These are phyloP conservation scores for Camponotus floridanus DNA, from an alignment of 1,140 invertebrate genomes.

Conservation along the genomic window DNA sequence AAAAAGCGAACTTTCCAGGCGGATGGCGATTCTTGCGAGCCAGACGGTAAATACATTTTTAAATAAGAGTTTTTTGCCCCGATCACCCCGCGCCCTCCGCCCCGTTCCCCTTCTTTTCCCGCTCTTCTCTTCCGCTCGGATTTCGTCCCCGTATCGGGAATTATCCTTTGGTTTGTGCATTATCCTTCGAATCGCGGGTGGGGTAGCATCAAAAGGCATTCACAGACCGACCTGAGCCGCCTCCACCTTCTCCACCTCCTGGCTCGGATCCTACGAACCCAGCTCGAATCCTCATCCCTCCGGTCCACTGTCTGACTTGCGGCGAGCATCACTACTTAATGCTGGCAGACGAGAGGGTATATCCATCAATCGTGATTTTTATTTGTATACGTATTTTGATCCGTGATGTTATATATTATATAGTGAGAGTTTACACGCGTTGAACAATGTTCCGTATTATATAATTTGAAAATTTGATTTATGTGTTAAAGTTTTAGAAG, in stretches of 20 bases:
- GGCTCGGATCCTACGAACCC: slow-evolving; percentile 54
- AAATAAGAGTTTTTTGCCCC: slow-evolving; percentile 85
- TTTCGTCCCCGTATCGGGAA: slow-evolving; percentile 85
- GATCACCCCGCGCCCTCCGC: slow-evolving; percentile 68
- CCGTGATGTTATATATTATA: slow-evolving; percentile 3
- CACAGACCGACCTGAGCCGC: slow-evolving; percentile 71
- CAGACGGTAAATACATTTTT: slow-evolving; percentile 86
- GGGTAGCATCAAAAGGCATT: slow-evolving; percentile 83
- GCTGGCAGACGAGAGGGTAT: slow-evolving; percentile 70
- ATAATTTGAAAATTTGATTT: not conserved
- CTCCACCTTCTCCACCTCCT: slow-evolving; percentile 65
- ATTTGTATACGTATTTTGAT: slow-evolving; percentile 38
- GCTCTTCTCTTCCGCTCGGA: slow-evolving; percentile 72
- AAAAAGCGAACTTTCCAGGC: slow-evolving; percentile 80
- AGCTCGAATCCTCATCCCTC: slow-evolving; percentile 41
- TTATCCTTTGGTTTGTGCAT: slow-evolving; percentile 85
- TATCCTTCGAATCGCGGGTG: slow-evolving; percentile 80
- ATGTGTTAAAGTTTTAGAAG: not conserved
- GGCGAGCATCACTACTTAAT: slow-evolving; percentile 76
- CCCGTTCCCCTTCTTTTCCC: slow-evolving; percentile 17
- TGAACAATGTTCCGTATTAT: not conserved
- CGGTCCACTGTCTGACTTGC: slow-evolving; percentile 70
- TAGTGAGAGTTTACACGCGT: too few species aligned
- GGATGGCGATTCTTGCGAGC: slow-evolving; percentile 79
- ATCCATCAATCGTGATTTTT: slow-evolving; percentile 20